phyloP scores from a whole-genome alignment of 2,888 invertebrate genomes.

The Nomada ferruginata region DNA sequence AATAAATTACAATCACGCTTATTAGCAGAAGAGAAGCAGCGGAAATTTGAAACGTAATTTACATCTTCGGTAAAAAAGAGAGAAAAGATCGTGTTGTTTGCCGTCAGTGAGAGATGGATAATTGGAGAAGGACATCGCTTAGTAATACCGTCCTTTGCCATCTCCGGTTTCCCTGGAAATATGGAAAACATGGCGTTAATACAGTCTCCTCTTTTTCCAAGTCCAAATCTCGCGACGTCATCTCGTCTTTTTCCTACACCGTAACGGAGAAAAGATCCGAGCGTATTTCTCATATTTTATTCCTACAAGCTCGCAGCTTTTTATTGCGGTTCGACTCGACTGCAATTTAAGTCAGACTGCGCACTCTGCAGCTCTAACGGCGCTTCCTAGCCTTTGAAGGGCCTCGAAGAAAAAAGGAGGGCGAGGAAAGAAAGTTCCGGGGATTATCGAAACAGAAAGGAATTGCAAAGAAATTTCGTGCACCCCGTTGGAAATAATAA shows the following conservation, averaged over 20 bases:
- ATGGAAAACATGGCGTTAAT: constrained; percentile 52
- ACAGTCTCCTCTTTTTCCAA: constrained; percentile 19
- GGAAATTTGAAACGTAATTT: background rate
- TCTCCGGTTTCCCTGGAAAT: constrained; percentile 28
- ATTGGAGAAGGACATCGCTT: background rate
- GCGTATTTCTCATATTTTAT: constrained; percentile 70
- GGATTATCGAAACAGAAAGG: constrained; percentile 42
- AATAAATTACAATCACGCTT: too few relatives aligned
- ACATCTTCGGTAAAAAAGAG: background rate
- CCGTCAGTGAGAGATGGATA: background rate
- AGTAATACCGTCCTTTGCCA: constrained; percentile 31
- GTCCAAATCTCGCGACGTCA: constrained; percentile 12
- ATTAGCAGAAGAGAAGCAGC: too few relatives aligned
- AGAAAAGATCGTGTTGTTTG: background rate
- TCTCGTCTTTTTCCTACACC: constrained; percentile 26
- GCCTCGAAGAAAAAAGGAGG: background rate
- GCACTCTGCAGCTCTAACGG: constrained; percentile 20
- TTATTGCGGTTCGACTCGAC: constrained; percentile 62
- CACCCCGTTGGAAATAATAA: constrained; percentile 51
- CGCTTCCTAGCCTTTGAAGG: constrained; percentile 22
- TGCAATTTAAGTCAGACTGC: constrained; percentile 50
- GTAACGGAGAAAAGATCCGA: constrained; percentile 52
- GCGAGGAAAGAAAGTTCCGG: background rate
- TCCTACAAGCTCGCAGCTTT: constrained; percentile 57
- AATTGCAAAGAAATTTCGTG: constrained; percentile 46